These are phyloP conservation scores for Bombus affinis DNA, from an alignment of 1,140 invertebrate species.

Conservation along the genomic window DNA sequence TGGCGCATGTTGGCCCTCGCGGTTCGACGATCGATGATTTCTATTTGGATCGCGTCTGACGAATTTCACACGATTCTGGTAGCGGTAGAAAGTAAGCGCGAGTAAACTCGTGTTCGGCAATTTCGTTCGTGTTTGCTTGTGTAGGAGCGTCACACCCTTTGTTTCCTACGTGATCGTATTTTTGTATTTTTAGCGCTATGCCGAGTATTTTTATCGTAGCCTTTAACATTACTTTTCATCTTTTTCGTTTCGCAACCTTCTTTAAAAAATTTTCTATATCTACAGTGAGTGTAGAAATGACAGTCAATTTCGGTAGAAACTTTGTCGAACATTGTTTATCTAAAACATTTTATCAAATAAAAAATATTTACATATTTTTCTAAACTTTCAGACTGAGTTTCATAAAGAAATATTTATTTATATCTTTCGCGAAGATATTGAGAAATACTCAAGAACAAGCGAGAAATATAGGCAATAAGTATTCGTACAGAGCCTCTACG, in stretches of 20 bases:
- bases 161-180: neutral
- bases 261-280: no score
- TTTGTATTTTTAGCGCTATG: neutral
- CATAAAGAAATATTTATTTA: no score
- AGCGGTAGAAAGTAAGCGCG: conserved; percentile 36
- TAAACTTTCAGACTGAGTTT: neutral
- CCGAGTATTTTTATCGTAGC: neutral
- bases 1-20: neutral
- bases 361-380: neutral
- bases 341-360: neutral
- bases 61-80: conserved; percentile 43
- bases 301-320: no score
- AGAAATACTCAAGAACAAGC: no score
- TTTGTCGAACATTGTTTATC: neutral
- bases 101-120: neutral
- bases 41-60: conserved; percentile 15
- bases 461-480: no score
- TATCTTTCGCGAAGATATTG: no score
- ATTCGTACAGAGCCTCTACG: no score
- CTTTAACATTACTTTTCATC: neutral
- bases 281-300: no score
- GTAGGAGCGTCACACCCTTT: conserved; percentile 2
- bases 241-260: no score
- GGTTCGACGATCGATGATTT: conserved; percentile 29
- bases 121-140: conserved; percentile 3